Percentiles rank a stretch among this genome's conserved stretches.
phyloP scores from a whole-genome alignment of 2,888 invertebrate genomes.

The Sminthurides aquaticus region DNA sequence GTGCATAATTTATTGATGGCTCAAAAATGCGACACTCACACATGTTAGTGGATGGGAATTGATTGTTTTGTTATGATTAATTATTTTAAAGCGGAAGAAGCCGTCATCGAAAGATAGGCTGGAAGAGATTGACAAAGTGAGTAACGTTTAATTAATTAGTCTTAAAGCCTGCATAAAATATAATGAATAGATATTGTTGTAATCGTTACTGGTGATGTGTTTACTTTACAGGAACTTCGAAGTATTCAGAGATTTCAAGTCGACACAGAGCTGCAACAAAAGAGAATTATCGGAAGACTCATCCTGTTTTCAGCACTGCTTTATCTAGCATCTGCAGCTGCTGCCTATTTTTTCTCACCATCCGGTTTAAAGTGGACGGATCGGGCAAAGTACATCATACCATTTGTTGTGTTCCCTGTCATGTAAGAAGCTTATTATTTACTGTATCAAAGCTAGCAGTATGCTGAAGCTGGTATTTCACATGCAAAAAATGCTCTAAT shows the following conservation, averaged over 20 bases:
- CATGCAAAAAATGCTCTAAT: too few relatives aligned
- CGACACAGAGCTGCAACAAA: slow-evolving; percentile 71
- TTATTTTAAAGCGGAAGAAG: slow-evolving; percentile 53
- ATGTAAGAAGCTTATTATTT: slow-evolving; percentile 72
- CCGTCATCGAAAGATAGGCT: slow-evolving; percentile 53
- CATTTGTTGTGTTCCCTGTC: slow-evolving; percentile 70
- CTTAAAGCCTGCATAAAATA: neutral
- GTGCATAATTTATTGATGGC: neutral
- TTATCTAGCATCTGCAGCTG: slow-evolving; percentile 60
- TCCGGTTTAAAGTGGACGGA: slow-evolving; percentile 63
- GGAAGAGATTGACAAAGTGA: slow-evolving; percentile 62
- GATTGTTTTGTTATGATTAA: too few relatives aligned
- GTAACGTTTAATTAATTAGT: slow-evolving; percentile 19
- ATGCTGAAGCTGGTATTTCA: too few relatives aligned
- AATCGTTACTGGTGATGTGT: slow-evolving; percentile 9
- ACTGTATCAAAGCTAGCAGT: too few relatives aligned
- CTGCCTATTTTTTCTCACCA: slow-evolving; percentile 74
- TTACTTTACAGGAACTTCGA: slow-evolving; percentile 58
- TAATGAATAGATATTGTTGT: neutral
- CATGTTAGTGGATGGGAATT: too few relatives aligned
- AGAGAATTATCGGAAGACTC: slow-evolving; percentile 71
- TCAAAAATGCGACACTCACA: slow-evolving; percentile 1
- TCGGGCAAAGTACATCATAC: slow-evolving; percentile 66
- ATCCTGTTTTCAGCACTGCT: slow-evolving; percentile 53
- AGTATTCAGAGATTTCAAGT: slow-evolving; percentile 71